phyloP scores from a whole-genome alignment of 2,113 vertebrate genomes.

The Camelus bactrianus region DNA sequence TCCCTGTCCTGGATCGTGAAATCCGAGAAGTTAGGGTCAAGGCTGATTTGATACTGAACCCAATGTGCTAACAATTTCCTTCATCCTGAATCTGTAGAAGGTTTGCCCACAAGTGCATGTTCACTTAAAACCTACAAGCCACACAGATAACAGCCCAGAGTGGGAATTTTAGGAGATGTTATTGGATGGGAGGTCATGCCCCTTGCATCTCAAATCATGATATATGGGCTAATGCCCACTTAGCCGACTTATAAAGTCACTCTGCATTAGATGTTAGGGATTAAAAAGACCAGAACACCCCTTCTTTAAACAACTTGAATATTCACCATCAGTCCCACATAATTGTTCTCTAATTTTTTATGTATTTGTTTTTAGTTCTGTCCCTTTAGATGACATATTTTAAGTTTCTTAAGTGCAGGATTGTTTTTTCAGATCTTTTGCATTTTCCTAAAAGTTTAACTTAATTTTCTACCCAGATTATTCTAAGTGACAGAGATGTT shows the following conservation, averaged over 20 bases:
- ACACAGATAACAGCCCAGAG: not conserved
- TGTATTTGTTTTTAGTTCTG: conserved; percentile 45
- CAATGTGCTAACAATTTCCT: not conserved
- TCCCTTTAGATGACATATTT: conserved; percentile 28
- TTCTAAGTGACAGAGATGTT: conserved; percentile 5
- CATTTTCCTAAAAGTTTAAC: not conserved
- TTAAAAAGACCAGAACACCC: conserved; percentile 10
- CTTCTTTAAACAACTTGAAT: conserved; percentile 24
- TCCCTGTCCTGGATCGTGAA: not conserved
- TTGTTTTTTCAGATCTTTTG: not conserved
- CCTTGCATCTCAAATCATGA: conserved; percentile 8
- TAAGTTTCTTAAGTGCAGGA: not conserved
- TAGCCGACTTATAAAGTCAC: conserved; percentile 29
- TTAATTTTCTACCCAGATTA: conserved; percentile 17
- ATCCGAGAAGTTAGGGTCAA: not conserved
- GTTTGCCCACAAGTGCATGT: not conserved
- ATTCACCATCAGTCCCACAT: not conserved
- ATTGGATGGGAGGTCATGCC: not conserved
- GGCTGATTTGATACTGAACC: not conserved
- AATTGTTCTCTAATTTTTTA: not conserved
- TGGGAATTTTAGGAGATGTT: not conserved
- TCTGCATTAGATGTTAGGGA: not conserved
- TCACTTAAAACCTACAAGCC: not conserved
- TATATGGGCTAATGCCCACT: not conserved
- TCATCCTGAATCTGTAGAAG: not conserved